Percentiles rank a stretch among this genome's conserved stretches.
Evolutionary conservation across 1,140 invertebrate genomes (phyloP).

Genomic region (Drosophila truncata): DNA sequence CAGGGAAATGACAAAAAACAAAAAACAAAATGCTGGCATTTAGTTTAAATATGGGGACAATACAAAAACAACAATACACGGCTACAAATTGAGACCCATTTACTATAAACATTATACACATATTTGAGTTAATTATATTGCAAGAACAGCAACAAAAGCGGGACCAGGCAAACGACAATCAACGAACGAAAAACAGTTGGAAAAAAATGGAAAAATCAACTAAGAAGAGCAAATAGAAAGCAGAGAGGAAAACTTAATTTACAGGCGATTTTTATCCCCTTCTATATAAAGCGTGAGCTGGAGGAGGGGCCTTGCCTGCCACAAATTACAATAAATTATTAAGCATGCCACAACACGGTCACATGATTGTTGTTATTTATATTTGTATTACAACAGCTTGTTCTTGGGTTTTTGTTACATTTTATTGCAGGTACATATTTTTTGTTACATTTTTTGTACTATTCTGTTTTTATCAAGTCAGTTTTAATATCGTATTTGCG

Average conservation of each 20-base stretch:
- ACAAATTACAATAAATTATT: constrained; percentile 84
- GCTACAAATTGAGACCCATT: constrained; percentile 56
- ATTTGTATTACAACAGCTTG: constrained; percentile 51
- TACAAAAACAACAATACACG: constrained; percentile 25
- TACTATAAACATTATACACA: constrained; percentile 79
- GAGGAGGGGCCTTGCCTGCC: constrained; percentile 31
- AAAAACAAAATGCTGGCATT: constrained; percentile 56
- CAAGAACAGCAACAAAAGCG: constrained; percentile 44
- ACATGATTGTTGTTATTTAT: constrained; percentile 65
- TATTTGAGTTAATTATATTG: constrained; percentile 81
- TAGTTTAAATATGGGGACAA: constrained; percentile 71
- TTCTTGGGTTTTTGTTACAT: constrained; percentile 27
- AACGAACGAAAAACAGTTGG: constrained; percentile 14
- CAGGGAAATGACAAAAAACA: constrained; percentile 49
- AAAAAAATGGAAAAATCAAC: constrained; percentile 27
- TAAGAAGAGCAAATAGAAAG: constrained; percentile 23
- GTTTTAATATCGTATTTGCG: constrained; percentile 66
- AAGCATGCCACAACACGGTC: constrained; percentile 70
- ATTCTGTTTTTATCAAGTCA: constrained; percentile 48
- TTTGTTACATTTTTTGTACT: constrained; percentile 22
- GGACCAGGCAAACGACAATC: constrained; percentile 46
- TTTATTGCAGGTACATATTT: constrained; percentile 37
- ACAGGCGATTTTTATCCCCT: constrained; percentile 56
- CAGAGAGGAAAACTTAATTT: constrained; percentile 53
- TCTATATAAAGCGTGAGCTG: background rate